Conservation (phyloP, 2,888 invertebrate genomes). For the Buathra laborator region DNA sequence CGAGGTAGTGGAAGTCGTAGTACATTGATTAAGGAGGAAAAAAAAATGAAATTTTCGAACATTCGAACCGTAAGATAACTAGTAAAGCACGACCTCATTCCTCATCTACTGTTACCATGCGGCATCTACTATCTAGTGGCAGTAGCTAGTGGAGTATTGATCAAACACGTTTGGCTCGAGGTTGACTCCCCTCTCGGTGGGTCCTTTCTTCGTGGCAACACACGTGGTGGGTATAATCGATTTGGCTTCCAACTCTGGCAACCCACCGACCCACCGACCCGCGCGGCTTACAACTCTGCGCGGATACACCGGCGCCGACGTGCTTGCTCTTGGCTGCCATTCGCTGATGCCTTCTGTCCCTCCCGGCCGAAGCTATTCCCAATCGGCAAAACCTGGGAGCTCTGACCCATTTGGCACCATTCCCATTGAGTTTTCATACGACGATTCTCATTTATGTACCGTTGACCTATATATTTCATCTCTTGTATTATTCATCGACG, state of each 20-base stretch:
- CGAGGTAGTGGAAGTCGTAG: background rate
- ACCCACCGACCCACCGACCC: constrained; percentile 53
- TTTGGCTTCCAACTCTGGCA: constrained; percentile 53
- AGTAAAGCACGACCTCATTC: constrained; percentile 49
- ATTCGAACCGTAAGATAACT: constrained; percentile 64
- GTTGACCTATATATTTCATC: background rate
- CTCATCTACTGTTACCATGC: constrained; percentile 78
- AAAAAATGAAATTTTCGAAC: constrained; percentile 4
- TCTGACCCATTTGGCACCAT: constrained; percentile 83
- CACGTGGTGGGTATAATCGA: constrained; percentile 56
- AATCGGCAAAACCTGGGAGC: constrained; percentile 71
- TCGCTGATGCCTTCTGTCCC: constrained; percentile 31
- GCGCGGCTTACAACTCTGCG: constrained; percentile 61
- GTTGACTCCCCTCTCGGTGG: constrained; percentile 10
- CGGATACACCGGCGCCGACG: constrained; percentile 36
- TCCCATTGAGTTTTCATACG: constrained; percentile 78
- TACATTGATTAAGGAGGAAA: background rate
- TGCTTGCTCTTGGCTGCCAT: constrained; percentile 42
- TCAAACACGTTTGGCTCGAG: constrained; percentile 50
- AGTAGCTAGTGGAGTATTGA: constrained; percentile 61
- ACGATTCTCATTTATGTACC: constrained; percentile 43
- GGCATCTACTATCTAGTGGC: constrained; percentile 63
- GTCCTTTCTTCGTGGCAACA: constrained; percentile 54
- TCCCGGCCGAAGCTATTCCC: constrained; percentile 60
- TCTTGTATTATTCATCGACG: constrained; percentile 1